Conservation (phyloP, 2,888 invertebrate species). For the Brachycybe producta region DNA sequence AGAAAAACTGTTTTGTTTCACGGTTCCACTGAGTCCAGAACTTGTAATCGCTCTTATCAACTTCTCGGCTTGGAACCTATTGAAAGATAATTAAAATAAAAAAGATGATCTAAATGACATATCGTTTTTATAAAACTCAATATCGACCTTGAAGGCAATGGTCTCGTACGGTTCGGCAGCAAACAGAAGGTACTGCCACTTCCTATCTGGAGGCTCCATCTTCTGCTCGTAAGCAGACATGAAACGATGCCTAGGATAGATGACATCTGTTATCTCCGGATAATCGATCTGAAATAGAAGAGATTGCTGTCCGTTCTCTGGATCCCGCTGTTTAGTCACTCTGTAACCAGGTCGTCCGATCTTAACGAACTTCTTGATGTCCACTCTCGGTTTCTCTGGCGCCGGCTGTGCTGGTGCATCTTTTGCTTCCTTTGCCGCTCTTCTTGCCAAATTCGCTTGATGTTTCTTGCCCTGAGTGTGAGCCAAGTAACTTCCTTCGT, state of each 20-base stretch:
- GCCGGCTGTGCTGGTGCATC: constrained; percentile 86
- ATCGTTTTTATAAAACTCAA: too few species aligned
- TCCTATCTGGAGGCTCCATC: constrained; percentile 96
- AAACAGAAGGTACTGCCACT: constrained; percentile 97
- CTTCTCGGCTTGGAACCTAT: constrained; percentile 87
- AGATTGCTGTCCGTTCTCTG: constrained; percentile 90
- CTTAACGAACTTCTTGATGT: constrained; percentile 98
- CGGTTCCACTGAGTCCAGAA: constrained; percentile 99
- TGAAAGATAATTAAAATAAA: constrained; percentile 16
- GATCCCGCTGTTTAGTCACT: constrained; percentile 95
- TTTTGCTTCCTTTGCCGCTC: constrained; percentile 97
- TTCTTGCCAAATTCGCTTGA: constrained; percentile 92
- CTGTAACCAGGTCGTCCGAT: constrained; percentile 98
- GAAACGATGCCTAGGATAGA: constrained; percentile 76
- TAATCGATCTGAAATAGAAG: constrained; percentile 93
- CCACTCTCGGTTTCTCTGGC: constrained; percentile 89
- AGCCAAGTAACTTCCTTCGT: constrained; percentile 96
- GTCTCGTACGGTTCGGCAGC: constrained; percentile 99
- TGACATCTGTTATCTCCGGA: constrained; percentile 81
- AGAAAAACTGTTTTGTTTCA: constrained; percentile 95
- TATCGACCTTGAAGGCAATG: constrained; percentile 82
- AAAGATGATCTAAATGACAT: too few species aligned
- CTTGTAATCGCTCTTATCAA: constrained; percentile 91
- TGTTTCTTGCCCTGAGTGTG: constrained; percentile 99
- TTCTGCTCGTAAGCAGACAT: constrained; percentile 99